Evolutionary conservation across 2,888 invertebrate species (phyloP).

Genomic region (Oxytorus armatus): DNA sequence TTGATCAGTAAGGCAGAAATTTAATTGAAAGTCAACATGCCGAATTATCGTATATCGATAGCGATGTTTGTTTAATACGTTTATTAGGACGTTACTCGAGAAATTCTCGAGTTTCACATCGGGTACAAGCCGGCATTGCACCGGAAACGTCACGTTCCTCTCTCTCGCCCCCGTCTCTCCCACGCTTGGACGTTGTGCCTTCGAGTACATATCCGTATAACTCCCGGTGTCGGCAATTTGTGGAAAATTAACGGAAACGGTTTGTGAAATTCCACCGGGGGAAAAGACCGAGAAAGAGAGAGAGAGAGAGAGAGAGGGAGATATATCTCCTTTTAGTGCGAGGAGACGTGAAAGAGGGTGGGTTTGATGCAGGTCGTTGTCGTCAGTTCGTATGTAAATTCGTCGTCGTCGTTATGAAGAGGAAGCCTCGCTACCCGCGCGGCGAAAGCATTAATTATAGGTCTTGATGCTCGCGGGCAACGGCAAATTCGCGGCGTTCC

Average conservation of each 20-base stretch:
- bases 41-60: neutral
- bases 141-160: conserved; percentile 25
- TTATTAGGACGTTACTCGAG: neutral
- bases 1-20: neutral
- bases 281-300: conserved; percentile 7
- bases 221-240: conserved; percentile 52
- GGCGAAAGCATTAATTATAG: conserved; percentile 77
- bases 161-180: neutral
- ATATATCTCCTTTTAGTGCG: conserved; percentile 22
- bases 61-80: neutral
- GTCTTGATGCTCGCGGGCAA: conserved; percentile 66
- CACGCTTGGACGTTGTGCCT: neutral
- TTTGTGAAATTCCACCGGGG: conserved; percentile 40
- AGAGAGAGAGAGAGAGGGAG: conserved; percentile 4
- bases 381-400: conserved; percentile 74
- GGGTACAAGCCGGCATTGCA: conserved; percentile 5
- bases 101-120: neutral
- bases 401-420: conserved; percentile 59
- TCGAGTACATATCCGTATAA: conserved; percentile 9
- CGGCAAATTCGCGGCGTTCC: conserved; percentile 38
- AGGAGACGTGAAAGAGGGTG: conserved; percentile 30
- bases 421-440: conserved; percentile 49
- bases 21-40: neutral
- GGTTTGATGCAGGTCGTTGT: conserved; percentile 65
- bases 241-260: conserved; percentile 55